Conservation (phyloP, 2,797 vertebrate species). For the Ataeniobius toweri region DNA sequence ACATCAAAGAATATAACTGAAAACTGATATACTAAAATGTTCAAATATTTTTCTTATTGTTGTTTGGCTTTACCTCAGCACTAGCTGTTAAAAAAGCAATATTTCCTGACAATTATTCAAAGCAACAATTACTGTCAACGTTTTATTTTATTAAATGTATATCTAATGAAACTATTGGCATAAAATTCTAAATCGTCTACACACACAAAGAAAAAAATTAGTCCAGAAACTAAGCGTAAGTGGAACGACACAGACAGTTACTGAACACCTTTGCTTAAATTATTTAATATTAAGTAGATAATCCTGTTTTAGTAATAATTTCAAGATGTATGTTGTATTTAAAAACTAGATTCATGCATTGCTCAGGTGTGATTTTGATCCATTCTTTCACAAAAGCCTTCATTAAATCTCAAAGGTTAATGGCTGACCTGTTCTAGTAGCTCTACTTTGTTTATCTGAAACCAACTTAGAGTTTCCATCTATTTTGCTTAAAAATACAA, state of each 20-base stretch:
- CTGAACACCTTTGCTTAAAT: not conserved
- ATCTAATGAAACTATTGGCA: no score
- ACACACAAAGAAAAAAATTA: not conserved
- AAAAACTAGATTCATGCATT: not conserved
- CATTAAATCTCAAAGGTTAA: not conserved
- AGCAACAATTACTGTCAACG: no score
- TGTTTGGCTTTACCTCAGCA: not conserved
- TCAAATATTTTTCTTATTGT: not conserved
- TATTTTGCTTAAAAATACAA: no score
- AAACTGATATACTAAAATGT: not conserved
- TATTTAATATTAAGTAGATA: not conserved
- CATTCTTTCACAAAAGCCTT: not conserved
- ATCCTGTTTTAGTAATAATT: not conserved
- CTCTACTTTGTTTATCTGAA: not conserved
- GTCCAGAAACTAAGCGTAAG: not conserved
- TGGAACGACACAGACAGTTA: not conserved
- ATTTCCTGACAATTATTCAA: no score
- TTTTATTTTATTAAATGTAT: no score
- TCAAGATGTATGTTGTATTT: not conserved
- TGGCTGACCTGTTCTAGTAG: not conserved
- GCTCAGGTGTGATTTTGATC: not conserved
- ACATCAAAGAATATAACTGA: not conserved
- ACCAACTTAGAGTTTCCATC: not conserved
- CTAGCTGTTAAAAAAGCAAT: not conserved
- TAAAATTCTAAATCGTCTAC: not conserved